Conservation (phyloP, 2,113 vertebrate species). For the Lutjanus erythropterus region DNA sequence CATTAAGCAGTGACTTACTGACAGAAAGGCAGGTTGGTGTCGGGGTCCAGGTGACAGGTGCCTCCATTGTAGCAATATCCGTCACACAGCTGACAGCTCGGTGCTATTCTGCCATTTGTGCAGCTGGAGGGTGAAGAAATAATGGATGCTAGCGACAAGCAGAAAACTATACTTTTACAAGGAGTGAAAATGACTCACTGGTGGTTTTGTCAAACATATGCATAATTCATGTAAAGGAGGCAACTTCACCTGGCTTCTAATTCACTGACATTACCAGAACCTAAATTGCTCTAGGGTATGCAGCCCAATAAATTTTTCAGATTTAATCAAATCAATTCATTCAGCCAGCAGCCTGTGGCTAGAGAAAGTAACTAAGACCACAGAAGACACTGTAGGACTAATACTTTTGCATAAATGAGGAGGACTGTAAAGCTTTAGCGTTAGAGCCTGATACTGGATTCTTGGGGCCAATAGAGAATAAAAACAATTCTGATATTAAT, state of each 20-base stretch:
- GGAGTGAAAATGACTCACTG: constrained; percentile 21
- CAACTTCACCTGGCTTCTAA: constrained; percentile 28
- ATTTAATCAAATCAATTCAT: constrained; percentile 53
- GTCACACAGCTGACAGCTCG: constrained; percentile 97
- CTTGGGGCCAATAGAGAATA: too few species aligned
- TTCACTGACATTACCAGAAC: constrained; percentile 36
- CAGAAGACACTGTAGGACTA: neutral
- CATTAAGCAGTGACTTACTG: constrained; percentile 92
- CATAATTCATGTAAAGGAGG: constrained; percentile 19
- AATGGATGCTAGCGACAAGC: constrained; percentile 59
- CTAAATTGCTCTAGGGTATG: constrained; percentile 11
- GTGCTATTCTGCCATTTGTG: constrained; percentile 96
- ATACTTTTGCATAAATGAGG: constrained; percentile 19
- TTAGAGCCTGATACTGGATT: too few species aligned
- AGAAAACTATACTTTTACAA: constrained; percentile 46
- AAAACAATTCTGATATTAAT: too few species aligned
- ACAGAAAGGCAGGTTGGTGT: constrained; percentile 95
- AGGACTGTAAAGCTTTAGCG: neutral
- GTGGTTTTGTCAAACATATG: constrained; percentile 44
- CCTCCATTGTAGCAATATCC: constrained; percentile 99
- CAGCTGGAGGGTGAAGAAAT: constrained; percentile 87
- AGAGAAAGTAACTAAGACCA: neutral
- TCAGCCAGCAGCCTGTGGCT: constrained; percentile 4
- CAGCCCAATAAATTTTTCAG: constrained; percentile 12
- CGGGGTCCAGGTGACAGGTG: constrained; percentile 95